Base-by-base conservation (phyloP, 1,140 invertebrate species). In the Proctacanthus coquilletti region DNA sequence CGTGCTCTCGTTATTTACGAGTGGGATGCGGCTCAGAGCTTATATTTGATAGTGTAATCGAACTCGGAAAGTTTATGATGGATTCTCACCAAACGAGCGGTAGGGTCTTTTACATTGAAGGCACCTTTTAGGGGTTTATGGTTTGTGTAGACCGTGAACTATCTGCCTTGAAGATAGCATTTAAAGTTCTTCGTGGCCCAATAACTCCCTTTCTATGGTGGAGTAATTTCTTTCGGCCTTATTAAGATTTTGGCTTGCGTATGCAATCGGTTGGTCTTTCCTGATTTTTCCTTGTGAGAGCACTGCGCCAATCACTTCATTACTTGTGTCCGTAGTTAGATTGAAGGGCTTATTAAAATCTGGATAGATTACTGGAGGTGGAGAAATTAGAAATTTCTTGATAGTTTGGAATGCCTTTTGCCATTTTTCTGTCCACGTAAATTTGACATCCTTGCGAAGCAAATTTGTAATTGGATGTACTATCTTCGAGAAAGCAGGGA, bases 111-210 rank as follows among this genome's bases (percentile, higher is more conserved):
- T n/a, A n/a, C n/a, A n/a, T n/a, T n/a, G n/a, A n/a, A n/a, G n/a
- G n/a, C n/a, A n/a, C n/a, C n/a, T n/a, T n/a, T n/a, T n/a, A n/a
- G n/a, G n/a, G n/a, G n/a, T n/a, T n/a, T n/a, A n/a, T n/a, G n/a
- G n/a, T n/a, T n/a, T n/a, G n/a, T n/a, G n/a, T n/a, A n/a, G n/a
- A n/a, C n/a, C n/a, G n/a, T n/a, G n/a, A n/a, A n/a, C n/a, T n/a
- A n/a, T n/a, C n/a, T n/a, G n/a, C n/a, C n/a, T n/a, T n/a, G n/a
- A n/a, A n/a, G n/a, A n/a, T n/a, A n/a, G n/a, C n/a, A n/a, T n/a
- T n/a, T n/a, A n/a, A 66, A 69, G 27, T 65, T 45, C 41, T 65
- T 53, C 2, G 61, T 48, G 4, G 56, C 57, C 52, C 55, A 65
- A 1, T 21, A 65, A 46, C 57, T 74, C 67, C 41, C 61, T 57